phyloP scores from a whole-genome alignment of 2,888 invertebrate genomes.

The Andrena bucephala region DNA sequence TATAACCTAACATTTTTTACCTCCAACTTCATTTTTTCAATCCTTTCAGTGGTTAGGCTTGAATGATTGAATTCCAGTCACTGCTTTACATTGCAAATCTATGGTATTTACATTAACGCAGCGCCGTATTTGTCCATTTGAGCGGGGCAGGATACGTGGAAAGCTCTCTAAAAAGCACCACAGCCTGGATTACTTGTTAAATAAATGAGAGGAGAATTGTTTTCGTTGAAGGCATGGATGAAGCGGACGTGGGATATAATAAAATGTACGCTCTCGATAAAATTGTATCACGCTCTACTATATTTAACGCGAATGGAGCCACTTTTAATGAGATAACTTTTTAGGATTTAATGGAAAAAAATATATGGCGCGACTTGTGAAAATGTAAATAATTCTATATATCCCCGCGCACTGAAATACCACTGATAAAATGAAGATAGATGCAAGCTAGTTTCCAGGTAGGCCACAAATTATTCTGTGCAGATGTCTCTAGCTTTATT shows the following conservation, averaged over 20 bases:
- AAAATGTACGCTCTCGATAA: background rate
- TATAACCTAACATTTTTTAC: background rate
- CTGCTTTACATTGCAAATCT: conserved; percentile 23
- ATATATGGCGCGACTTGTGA: background rate
- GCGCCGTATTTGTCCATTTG: background rate
- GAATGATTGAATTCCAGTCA: conserved; percentile 16
- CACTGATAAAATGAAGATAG: conserved; percentile 4
- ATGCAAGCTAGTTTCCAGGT: conserved; percentile 4
- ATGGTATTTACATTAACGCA: conserved; percentile 30
- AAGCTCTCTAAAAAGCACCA: conserved; percentile 1
- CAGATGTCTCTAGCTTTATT: conserved; percentile 55
- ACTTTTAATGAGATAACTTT: background rate
- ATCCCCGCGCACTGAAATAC: background rate
- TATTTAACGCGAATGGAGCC: background rate
- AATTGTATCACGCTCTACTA: background rate
- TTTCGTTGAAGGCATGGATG: background rate
- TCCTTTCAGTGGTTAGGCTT: conserved; percentile 5
- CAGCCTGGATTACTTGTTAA: conserved; percentile 23
- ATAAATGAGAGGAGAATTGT: conserved; percentile 16
- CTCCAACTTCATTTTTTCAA: background rate
- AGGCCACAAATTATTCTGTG: conserved; percentile 39
- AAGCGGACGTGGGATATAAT: background rate
- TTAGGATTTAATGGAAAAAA: background rate
- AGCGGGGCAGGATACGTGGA: background rate
- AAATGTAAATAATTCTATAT: background rate